A percentile compares a stretch with the other conserved stretches of the same genome.
Conservation (phyloP, 2,888 invertebrate genomes). For the Folsomia candida region DNA sequence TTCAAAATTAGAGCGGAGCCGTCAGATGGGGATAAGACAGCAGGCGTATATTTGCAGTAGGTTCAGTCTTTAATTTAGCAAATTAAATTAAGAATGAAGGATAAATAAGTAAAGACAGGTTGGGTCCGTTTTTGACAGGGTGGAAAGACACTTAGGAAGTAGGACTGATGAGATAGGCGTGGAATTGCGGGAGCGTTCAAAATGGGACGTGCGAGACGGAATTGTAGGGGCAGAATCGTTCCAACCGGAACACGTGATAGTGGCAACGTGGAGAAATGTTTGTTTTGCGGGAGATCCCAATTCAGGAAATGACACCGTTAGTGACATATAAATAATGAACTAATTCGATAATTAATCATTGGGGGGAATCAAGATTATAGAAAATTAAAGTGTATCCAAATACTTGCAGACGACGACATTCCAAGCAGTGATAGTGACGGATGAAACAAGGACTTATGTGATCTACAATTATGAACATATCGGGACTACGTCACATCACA, state of each 20-base stretch:
- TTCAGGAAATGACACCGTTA: constrained; percentile 51
- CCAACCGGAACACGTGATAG: constrained; percentile 82
- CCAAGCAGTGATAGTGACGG: constrained; percentile 88
- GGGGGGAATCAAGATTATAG: not conserved
- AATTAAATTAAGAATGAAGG: not conserved
- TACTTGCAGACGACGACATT: constrained; percentile 80
- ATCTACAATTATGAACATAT: constrained; percentile 92
- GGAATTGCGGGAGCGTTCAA: constrained; percentile 78
- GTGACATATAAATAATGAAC: too few species aligned
- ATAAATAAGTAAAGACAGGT: not conserved
- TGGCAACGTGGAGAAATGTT: constrained; percentile 94
- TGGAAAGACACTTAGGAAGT: constrained; percentile 68
- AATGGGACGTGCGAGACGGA: constrained; percentile 84
- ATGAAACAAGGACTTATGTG: constrained; percentile 89
- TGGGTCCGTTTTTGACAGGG: constrained; percentile 44
- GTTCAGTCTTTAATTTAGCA: not conserved
- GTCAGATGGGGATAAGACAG: constrained; percentile 65
- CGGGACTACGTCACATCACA: constrained; percentile 85
- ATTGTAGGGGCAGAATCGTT: constrained; percentile 89
- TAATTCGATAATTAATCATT: too few species aligned
- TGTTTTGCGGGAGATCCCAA: constrained; percentile 77
- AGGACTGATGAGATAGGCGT: constrained; percentile 80
- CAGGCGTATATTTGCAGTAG: constrained; percentile 74
- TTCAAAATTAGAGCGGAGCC: constrained; percentile 69
- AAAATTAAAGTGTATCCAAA: not conserved